Base-by-base conservation (phyloP, 2,113 vertebrate genomes). In the Dromiciops gliroides region DNA sequence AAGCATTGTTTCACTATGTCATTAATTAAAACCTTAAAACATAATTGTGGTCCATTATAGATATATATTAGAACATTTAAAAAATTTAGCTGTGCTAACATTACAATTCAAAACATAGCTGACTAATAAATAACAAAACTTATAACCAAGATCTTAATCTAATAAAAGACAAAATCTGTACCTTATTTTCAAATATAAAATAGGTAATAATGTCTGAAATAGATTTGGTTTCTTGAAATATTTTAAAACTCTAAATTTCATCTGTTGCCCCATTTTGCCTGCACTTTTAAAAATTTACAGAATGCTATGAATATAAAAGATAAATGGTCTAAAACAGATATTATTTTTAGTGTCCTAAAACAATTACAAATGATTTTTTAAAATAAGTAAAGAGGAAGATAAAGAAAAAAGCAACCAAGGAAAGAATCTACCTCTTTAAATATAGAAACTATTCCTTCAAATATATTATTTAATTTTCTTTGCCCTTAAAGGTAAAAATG, bases 1-100 rank as follows among this genome's bases (percentile, higher is more conserved):
- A 97, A 95, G 92, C 92, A 97, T 95, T 97, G 96, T 97, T 97
- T 98, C 93, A 92, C 75, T 83, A 89, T 48, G 89, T 92, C 96
- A 89, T 90, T 93, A 96, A 97, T 75, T 97, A 97, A 97, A 98
- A 91, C 92, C 56, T 96, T 96, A 96, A 95, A 94, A 90, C n/a
- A 83, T 44, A 98, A 97, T 89, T 95, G 16, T 48, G 0, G 95
- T 91, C 88, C 83, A 94, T 91, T 94, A 91, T 51, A 90, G 50
- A 91, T 96, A 96, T 93, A 10, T 96, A 97, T 92, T 92, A 94
- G 31, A 51, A 90, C 50, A 93, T 44, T 90, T 92, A 95, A 94
- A 95, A 96, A 94, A 60, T 92, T 93, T 95, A 89, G 94, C 52
- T 96, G 90, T n/a, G n/a, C 94, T 52, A 19, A 19, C 6, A 93